A percentile compares a stretch with the other conserved stretches of the same genome.
phyloP scores from a whole-genome alignment of 2,113 vertebrate species.

The Artemisiospiza belli region DNA sequence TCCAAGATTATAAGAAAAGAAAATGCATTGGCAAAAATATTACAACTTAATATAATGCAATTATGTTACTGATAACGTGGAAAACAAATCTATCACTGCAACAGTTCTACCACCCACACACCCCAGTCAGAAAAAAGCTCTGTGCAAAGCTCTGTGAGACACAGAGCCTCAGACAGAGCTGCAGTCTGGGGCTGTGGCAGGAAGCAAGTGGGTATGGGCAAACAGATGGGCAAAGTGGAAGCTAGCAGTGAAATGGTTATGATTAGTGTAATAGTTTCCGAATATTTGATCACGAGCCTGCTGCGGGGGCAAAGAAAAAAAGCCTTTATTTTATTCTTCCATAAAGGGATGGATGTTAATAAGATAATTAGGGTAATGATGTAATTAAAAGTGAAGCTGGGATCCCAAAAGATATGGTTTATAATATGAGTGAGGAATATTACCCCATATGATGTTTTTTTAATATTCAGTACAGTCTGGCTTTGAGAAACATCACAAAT shows the following conservation, averaged over 20 bases:
- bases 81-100: not conserved
- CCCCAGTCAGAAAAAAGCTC: not conserved
- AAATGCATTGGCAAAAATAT: not conserved
- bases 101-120: not conserved
- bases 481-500: not conserved
- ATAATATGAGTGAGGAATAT: not conserved
- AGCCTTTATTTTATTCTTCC: not conserved
- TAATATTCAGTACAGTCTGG: not conserved
- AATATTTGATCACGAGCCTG: not conserved
- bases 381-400: not conserved
- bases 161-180: not conserved
- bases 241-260: slow-evolving; percentile 10
- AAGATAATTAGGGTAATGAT: slow-evolving; percentile 43
- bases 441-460: not conserved
- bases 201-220: not conserved
- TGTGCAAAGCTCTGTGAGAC: not conserved
- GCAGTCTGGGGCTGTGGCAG: not conserved
- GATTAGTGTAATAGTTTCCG: not conserved
- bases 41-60: not conserved
- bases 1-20: not conserved
- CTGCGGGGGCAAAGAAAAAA: not conserved
- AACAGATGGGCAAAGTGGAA: not conserved
- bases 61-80: not conserved
- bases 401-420: not conserved
- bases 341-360: not conserved